Percentiles rank a stretch among this genome's conserved stretches.
phyloP scores from a whole-genome alignment of 2,888 invertebrate genomes.

The Tetheella fluctuosa region DNA sequence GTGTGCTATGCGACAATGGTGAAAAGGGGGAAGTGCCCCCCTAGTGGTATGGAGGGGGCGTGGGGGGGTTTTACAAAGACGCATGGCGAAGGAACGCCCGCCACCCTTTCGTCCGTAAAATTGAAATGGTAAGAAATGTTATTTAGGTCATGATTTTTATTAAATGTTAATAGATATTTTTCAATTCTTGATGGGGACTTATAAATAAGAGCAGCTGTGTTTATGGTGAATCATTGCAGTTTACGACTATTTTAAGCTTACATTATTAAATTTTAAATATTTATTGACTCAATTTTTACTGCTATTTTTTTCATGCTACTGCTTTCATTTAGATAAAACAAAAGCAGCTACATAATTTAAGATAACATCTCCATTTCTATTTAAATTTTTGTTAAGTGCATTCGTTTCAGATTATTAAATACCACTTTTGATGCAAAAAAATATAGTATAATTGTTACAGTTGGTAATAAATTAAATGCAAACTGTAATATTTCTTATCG shows the following conservation, averaged over 20 bases:
- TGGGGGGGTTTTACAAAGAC: conserved; percentile 69
- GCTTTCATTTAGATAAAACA: neutral
- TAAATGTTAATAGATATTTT: conserved; percentile 76
- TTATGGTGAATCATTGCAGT: neutral
- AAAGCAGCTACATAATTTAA: neutral
- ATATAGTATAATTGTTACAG: neutral
- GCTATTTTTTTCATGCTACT: too few species aligned
- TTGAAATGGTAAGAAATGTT: conserved; percentile 82
- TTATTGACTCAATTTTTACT: too few species aligned
- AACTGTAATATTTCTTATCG: neutral
- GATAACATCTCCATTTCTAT: neutral
- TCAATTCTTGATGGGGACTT: conserved; percentile 37
- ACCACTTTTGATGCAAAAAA: neutral
- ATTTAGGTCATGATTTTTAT: conserved; percentile 83
- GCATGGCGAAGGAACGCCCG: conserved; percentile 68
- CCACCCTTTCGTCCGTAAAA: conserved; percentile 82
- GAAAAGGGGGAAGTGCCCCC: conserved; percentile 48
- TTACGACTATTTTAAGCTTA: too few species aligned
- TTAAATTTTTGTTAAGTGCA: neutral
- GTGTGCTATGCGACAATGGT: conserved; percentile 82
- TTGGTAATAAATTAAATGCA: neutral
- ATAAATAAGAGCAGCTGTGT: conserved; percentile 31
- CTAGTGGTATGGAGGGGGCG: conserved; percentile 21
- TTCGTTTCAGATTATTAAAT: conserved; percentile 3
- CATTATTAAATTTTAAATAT: too few species aligned